A percentile compares a stretch with the other conserved stretches of the same genome.
Evolutionary conservation across 2,797 vertebrate genomes (phyloP).

Genomic region (Steatocranus sp.): DNA sequence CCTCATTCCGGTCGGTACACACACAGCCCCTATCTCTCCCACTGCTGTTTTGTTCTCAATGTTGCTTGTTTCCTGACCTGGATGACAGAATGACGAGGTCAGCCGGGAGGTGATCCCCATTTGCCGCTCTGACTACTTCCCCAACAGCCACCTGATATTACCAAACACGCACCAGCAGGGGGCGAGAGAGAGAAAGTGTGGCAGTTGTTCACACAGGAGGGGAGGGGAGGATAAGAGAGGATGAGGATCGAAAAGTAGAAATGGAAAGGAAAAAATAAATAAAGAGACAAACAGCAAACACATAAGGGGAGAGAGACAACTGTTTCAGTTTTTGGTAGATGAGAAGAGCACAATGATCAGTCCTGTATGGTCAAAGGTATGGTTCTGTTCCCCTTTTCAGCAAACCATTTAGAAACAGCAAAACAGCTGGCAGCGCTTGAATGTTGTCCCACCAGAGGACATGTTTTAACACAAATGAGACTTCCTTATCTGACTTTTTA

Average conservation of each 20-base stretch:
- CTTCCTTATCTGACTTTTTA: neutral
- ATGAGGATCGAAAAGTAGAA: neutral
- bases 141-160: constrained; percentile 93
- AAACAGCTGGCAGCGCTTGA: neutral
- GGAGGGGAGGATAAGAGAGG: constrained; percentile 49
- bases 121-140: constrained; percentile 98
- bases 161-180: constrained; percentile 77
- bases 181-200: constrained; percentile 68
- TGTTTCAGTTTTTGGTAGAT: constrained; percentile 59
- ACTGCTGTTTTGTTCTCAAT: constrained; percentile 43
- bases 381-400: constrained; percentile 77
- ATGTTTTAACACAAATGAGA: neutral
- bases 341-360: constrained; percentile 57
- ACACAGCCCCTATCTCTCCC: constrained; percentile 44
- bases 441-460: neutral
- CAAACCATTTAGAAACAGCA: constrained; percentile 68
- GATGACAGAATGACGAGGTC: constrained; percentile 99
- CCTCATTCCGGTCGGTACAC: neutral
- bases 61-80: constrained; percentile 87
- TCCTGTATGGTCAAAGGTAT: constrained; percentile 36
- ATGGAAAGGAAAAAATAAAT: constrained; percentile 16
- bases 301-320: constrained; percentile 71
- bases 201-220: constrained; percentile 70
- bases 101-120: constrained; percentile 98
- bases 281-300: constrained; percentile 59